phyloP scores from a whole-genome alignment of 2,888 invertebrate genomes.

The Hetaerina titia region DNA sequence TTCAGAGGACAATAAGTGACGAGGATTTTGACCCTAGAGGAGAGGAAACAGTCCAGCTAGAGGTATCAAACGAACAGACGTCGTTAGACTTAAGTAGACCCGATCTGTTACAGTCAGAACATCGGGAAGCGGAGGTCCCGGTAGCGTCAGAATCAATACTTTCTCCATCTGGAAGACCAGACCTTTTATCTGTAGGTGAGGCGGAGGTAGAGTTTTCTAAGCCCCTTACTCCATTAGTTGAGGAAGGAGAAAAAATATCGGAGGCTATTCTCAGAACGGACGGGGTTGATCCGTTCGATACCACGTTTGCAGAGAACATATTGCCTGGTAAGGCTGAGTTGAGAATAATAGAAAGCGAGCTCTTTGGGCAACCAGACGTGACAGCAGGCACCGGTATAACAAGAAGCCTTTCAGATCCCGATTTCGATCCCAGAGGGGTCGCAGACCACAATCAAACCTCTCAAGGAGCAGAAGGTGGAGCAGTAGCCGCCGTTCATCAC shows the following conservation, averaged over 20 bases:
- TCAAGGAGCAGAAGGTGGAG: no score
- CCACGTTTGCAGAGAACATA: constrained; percentile 80
- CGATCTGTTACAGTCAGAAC: not conserved
- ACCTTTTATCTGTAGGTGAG: constrained; percentile 81
- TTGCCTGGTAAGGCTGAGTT: constrained; percentile 81
- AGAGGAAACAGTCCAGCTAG: constrained; percentile 73
- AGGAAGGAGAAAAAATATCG: constrained; percentile 75
- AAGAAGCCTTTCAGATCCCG: constrained; percentile 83
- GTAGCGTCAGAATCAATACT: not conserved
- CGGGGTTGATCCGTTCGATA: constrained; percentile 84
- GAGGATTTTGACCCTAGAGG: constrained; percentile 91
- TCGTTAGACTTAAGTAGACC: not conserved
- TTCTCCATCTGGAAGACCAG: constrained; percentile 75
- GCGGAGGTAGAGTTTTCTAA: constrained; percentile 81
- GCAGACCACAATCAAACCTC: constrained; percentile 39
- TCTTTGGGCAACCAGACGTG: constrained; percentile 72
- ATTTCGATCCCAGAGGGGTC: constrained; percentile 80
- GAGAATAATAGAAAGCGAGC: constrained; percentile 80
- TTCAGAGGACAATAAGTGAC: constrained; percentile 82
- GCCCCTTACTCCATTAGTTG: constrained; percentile 90
- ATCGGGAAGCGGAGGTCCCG: not conserved
- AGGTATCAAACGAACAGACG: not conserved
- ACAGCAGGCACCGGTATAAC: constrained; percentile 75
- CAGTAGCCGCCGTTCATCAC: not conserved
- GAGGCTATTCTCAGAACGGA: constrained; percentile 70